Base-by-base conservation (phyloP, 2,888 invertebrate genomes). In the Pseudoips prasinana region DNA sequence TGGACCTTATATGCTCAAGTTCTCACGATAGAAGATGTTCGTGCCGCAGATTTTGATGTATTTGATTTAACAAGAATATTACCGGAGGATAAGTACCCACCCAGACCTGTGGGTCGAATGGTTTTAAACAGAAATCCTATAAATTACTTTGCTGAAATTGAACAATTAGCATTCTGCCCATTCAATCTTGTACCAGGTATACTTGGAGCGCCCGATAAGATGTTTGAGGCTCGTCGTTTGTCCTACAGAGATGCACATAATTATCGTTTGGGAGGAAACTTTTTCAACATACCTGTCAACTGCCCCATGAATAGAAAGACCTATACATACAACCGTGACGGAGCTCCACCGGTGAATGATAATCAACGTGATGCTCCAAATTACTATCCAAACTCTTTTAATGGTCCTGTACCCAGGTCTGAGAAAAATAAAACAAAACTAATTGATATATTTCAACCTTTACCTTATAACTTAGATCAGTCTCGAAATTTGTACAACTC, bases 351-450 rank as follows among this genome's bases (percentile, higher is more conserved):
- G 11, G 88, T 92, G n/a, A 86, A 90, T 20, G 92, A 94, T 55
- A 97, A 97, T 68, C 95, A 95, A 75, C 92, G 91, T 19, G 95
- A 94, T 10, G 94, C 94, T 2, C 98, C 98, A 1, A 98, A 98
- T 78, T 99, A 98, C 72, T 96, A 92, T 80, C 98, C 98, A 0
- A 99, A 98, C 85, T 96, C 97, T 45, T 99, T 97, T 73, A 87
- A 91, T 46, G 98, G 98, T 0, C 96, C 97, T 0, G 90, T 91
- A 41, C 91, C 91, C 23, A 91, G 92, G 51, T 85, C 91, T 14
- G 87, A 91, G 2, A 92, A 92, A 8, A 88, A 89, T 43, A 69
- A 74, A 22, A 65, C 90, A 5, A 68, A 89, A 5, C 78, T 91
- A 2, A 79, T 90, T 22, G 92, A 91, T 64, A 69, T 80, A 10